These are phyloP conservation scores for Hirtodrosophila confusa DNA, from an alignment of 2,888 invertebrate species.

Conservation along the genomic window DNA sequence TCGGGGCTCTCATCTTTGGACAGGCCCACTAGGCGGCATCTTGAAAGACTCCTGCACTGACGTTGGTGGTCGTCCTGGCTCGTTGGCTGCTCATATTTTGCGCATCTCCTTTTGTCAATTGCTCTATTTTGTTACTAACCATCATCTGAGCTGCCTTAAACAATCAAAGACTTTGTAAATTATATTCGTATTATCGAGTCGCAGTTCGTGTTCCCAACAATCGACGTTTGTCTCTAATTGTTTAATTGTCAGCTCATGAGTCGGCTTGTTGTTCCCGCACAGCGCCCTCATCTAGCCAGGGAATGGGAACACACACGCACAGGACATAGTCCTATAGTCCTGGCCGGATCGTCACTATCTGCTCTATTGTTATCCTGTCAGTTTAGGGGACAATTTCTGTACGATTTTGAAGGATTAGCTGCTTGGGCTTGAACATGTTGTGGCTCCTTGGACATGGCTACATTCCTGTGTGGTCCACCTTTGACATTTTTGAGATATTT, in stretches of 20 bases:
- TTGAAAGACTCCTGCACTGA: constrained; percentile 49
- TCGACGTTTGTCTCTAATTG: constrained; percentile 78
- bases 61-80: constrained; percentile 65
- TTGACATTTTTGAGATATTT: constrained; percentile 20
- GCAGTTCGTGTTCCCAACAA: constrained; percentile 65
- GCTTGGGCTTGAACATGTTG: constrained; percentile 56
- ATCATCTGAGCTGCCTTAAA: constrained; percentile 40
- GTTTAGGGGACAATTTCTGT: constrained; percentile 53
- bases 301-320: constrained; percentile 32
- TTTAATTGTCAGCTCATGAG: constrained; percentile 77
- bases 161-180: constrained; percentile 64
- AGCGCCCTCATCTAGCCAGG: constrained; percentile 27
- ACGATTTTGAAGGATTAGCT: constrained; percentile 62
- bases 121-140: constrained; percentile 69
- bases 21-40: constrained; percentile 66
- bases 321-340: constrained; percentile 2
- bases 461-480: constrained; percentile 57
- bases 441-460: constrained; percentile 42
- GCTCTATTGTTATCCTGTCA: constrained; percentile 60
- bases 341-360: constrained; percentile 31
- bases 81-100: constrained; percentile 60
- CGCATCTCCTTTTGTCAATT: constrained; percentile 71
- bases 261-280: constrained; percentile 31
- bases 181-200: constrained; percentile 82
- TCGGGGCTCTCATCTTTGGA: constrained; percentile 60